Conservation (phyloP, 2,888 invertebrate genomes). For the Pantelozetes paolii region DNA sequence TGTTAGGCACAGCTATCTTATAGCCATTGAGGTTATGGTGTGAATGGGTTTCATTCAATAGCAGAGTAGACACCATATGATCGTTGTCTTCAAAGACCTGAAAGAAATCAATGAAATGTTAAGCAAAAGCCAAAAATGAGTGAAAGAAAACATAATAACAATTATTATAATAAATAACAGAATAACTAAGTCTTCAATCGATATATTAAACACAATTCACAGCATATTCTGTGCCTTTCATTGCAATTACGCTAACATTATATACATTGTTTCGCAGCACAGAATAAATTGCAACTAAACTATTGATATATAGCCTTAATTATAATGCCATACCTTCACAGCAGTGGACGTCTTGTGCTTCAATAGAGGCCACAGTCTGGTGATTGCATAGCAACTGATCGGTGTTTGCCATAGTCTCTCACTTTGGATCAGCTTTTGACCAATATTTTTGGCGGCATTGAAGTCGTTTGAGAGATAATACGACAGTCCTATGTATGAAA, state of each 20-base stretch:
- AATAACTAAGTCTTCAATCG: no score
- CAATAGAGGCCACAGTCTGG: constrained; percentile 2
- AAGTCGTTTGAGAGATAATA: constrained; percentile 13
- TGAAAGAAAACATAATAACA: no score
- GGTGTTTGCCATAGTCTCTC: background rate
- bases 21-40: background rate
- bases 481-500: background rate
- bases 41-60: background rate
- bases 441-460: background rate
- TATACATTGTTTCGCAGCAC: no score
- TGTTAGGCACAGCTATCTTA: background rate
- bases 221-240: no score
- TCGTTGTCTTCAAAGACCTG: background rate
- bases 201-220: no score
- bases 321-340: constrained; percentile 16
- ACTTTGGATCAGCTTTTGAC: background rate
- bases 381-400: constrained; percentile 27
- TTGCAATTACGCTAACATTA: no score
- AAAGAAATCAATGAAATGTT: no score
- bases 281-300: no score
- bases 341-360: background rate
- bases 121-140: no score
- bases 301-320: background rate
- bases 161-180: no score
- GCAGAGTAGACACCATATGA: background rate